Percentiles rank a stretch among this genome's conserved stretches.
These are phyloP conservation scores for Pollachius pollachius DNA, from an alignment of 2,113 vertebrate species.

Conservation along the genomic window DNA sequence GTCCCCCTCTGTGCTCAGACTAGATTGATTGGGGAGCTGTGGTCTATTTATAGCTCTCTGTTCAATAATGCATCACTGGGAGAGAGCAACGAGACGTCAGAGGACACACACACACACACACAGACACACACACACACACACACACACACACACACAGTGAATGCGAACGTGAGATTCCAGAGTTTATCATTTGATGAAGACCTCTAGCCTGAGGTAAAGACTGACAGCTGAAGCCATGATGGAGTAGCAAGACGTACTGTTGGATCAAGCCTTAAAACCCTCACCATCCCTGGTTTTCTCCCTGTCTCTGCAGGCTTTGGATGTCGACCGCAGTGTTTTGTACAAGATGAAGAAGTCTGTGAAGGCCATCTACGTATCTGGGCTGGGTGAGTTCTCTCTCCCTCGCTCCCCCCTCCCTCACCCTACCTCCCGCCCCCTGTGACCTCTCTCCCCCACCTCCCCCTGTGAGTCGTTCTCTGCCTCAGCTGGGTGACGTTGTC, in stretches of 20 bases:
- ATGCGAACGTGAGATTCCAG: no score
- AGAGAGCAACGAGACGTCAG: constrained; percentile 29
- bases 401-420: not conserved
- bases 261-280: not conserved
- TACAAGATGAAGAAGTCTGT: constrained; percentile 99
- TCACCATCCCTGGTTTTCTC: not conserved
- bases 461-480: not conserved
- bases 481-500: constrained; percentile 39
- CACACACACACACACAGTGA: no score
- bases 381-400: constrained; percentile 84
- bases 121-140: not conserved
- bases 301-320: constrained; percentile 82
- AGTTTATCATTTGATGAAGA: no score
- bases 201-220: no score
- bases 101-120: constrained; percentile 15
- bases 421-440: not conserved
- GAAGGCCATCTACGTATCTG: constrained; percentile 95
- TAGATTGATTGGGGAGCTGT: constrained; percentile 27
- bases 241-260: no score
- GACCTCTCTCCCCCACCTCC: constrained; percentile 1
- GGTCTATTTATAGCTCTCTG: constrained; percentile 64
- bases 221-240: no score
- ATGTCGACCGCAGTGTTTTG: constrained; percentile 95
- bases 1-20: constrained; percentile 7
- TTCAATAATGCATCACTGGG: constrained; percentile 73